Evolutionary conservation across 2,797 vertebrate species (phyloP).

Genomic region (Gephyroberyx darwinii): DNA sequence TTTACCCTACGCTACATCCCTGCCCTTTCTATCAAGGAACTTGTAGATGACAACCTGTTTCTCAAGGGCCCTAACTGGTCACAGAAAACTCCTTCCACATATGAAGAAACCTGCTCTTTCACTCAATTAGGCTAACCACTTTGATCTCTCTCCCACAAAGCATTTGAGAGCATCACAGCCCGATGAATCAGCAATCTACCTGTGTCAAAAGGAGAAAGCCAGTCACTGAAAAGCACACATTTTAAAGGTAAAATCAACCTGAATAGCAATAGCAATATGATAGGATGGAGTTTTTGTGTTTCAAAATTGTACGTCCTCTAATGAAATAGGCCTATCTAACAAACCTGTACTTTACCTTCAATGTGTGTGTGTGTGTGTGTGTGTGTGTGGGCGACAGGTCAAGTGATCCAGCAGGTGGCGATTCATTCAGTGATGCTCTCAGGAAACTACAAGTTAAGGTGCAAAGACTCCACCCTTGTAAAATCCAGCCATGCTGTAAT

Average conservation of each 20-base stretch:
- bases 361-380: neutral
- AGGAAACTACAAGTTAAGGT: too few relatives aligned
- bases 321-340: neutral
- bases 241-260: neutral
- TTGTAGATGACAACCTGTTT: slow-evolving; percentile 41
- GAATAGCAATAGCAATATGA: too few relatives aligned
- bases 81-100: slow-evolving; percentile 9
- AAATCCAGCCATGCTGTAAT: too few relatives aligned
- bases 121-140: neutral
- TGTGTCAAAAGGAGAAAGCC: neutral
- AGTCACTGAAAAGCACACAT: neutral
- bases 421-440: too few relatives aligned
- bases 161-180: too few relatives aligned
- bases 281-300: too few relatives aligned
- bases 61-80: neutral
- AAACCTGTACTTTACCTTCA: neutral
- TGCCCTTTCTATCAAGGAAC: slow-evolving; percentile 4
- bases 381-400: neutral
- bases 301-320: neutral
- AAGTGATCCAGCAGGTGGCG: neutral
- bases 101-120: slow-evolving; percentile 8
- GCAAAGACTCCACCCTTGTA: too few relatives aligned
- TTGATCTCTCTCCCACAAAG: neutral
- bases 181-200: neutral
- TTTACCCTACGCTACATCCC: neutral